These are phyloP conservation scores for Plumapathes pennacea DNA, from an alignment of 92 coral and sea anemone species.

Conservation along the genomic window DNA sequence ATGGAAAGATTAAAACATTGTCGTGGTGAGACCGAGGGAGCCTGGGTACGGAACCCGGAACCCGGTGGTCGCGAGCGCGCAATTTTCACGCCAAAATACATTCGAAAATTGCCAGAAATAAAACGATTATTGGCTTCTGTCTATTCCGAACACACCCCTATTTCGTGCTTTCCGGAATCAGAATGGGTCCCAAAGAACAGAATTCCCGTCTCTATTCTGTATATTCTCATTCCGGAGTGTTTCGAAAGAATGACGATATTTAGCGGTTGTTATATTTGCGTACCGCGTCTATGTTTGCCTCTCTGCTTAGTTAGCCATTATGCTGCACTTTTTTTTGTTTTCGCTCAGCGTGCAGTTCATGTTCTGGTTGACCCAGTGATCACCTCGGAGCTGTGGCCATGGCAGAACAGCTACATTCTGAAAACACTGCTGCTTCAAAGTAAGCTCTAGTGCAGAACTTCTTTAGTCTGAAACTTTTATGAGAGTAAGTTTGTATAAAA, in stretches of 20 bases:
- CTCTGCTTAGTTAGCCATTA: no score
- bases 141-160: no score
- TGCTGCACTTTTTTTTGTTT: neutral
- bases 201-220: neutral
- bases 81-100: no score
- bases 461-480: neutral
- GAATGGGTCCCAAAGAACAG: no score
- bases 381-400: constrained; percentile 66
- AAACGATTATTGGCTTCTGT: no score
- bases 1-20: no score
- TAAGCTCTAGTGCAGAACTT: no score
- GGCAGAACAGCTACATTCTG: constrained; percentile 90
- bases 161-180: no score
- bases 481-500: neutral
- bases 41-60: no score
- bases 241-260: neutral
- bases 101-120: no score
- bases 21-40: no score
- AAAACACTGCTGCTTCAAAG: constrained; percentile 88
- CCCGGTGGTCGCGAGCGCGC: no score
- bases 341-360: constrained; percentile 67
- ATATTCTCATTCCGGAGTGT: neutral
- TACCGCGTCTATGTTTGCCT: neutral
- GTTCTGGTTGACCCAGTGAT: constrained; percentile 60
- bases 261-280: neutral